Conservation (phyloP, 2,888 invertebrate species). For the Heliconius aoede region DNA sequence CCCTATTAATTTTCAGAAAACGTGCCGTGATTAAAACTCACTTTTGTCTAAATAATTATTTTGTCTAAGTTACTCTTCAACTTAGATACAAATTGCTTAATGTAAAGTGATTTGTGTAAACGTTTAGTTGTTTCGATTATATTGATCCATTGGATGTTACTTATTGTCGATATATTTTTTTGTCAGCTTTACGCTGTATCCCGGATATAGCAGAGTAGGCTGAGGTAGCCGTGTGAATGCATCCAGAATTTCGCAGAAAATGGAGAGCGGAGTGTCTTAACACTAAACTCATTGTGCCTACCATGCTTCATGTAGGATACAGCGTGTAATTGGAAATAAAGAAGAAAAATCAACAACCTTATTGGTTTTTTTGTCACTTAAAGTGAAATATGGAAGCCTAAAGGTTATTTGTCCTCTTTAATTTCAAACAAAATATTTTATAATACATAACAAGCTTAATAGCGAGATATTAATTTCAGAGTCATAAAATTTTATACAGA, state of each 20-base stretch:
- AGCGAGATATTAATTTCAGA: slow-evolving; percentile 20
- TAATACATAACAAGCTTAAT: neutral
- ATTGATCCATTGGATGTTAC: neutral
- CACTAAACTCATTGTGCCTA: too few species aligned
- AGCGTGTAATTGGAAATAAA: too few species aligned
- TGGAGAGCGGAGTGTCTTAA: too few species aligned
- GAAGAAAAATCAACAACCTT: neutral
- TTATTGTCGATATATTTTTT: neutral
- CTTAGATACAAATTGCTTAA: slow-evolving; percentile 52
- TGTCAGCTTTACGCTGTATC: neutral
- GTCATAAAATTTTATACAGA: slow-evolving; percentile 49
- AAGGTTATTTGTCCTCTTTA: neutral
- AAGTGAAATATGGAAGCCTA: neutral
- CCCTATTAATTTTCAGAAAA: slow-evolving; percentile 53
- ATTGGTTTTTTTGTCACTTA: neutral
- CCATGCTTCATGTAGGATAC: too few species aligned
- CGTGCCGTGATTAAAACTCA: slow-evolving; percentile 55
- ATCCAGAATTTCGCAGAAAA: too few species aligned
- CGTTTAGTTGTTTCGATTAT: slow-evolving; percentile 9
- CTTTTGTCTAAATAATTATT: slow-evolving; percentile 54
- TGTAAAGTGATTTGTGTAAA: slow-evolving; percentile 34
- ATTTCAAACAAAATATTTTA: too few species aligned
- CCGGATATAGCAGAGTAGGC: neutral
- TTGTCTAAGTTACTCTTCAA: slow-evolving; percentile 52
- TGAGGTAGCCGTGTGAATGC: neutral